These are phyloP conservation scores for Chloropsis hardwickii DNA, from an alignment of 2,113 vertebrate species.

Conservation along the genomic window DNA sequence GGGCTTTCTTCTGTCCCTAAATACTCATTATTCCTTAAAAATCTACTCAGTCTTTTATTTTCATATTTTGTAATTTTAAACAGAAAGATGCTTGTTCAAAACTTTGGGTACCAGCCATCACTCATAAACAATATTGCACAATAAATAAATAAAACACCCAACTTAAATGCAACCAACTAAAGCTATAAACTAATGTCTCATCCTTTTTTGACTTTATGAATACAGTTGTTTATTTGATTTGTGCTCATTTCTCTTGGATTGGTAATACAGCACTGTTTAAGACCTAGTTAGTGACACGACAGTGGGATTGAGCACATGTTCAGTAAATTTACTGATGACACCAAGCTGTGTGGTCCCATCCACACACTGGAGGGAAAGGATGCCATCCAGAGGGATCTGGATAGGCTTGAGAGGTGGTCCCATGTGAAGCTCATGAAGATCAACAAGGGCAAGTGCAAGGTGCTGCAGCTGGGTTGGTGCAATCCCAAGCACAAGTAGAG, in stretches of 20 bases:
- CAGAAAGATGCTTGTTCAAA: not conserved
- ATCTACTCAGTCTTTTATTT: not conserved
- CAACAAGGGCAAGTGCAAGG: not conserved
- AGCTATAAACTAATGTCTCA: not conserved
- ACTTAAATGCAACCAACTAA: not conserved
- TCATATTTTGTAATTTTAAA: not conserved
- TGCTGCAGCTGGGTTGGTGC: rapidly evolving
- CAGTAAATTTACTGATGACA: not conserved
- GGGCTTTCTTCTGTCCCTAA: not conserved
- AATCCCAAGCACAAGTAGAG: not conserved
- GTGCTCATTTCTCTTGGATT: not conserved
- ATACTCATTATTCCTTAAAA: not conserved
- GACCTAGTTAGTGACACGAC: not conserved
- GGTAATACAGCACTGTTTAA: rapidly evolving
- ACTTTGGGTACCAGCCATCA: not conserved
- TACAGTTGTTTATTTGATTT: not conserved
- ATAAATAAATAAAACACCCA: not conserved
- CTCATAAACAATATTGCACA: not conserved
- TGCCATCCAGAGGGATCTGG: too few species aligned
- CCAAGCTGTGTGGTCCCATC: not conserved
- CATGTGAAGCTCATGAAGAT: not conserved
- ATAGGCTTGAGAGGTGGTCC: too few species aligned
- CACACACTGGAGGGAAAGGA: rapidly evolving
- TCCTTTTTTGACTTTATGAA: not conserved
- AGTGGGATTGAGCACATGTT: not conserved